Evolutionary conservation across 2,888 invertebrate species (phyloP), one percentile per base, ranked within the genome.

Genomic region (Hofmannophila pseudospretella): DNA sequence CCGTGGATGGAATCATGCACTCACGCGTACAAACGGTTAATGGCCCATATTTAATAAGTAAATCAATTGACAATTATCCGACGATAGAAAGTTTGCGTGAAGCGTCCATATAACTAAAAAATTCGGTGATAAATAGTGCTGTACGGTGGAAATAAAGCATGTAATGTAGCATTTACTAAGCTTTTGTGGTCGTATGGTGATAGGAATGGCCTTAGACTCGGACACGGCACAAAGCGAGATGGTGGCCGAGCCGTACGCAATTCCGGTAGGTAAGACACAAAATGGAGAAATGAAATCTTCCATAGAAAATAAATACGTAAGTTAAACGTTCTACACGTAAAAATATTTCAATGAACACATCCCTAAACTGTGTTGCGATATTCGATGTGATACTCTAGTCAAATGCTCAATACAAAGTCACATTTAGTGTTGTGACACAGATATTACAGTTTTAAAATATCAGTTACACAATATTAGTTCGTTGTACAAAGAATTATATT

Each of bases 281-380:
- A 71, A 51, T 52, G 64, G 71, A 71, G 74, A 74, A 69, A 70
- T 60, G 62, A 78, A 74, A 81, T 82, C 85, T 85, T 85, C 85
- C 84, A 82, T 85, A 84, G 82, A 66, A 76, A 74, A 67, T 70
- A 67, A 72, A 80, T 78, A 78, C 68, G 72, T 82, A 80, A 80
- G 79, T 70, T 76, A 64, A 68, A 66, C 51, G 62, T 69, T 64
- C 68, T 64, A 59, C 67, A 45, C 60, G 68, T 67, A 54, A 68
- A 67, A 75, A 69, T 73, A 64, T 74, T 77, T 67, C 76, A 65
- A 56, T 58, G 43, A 51, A 39, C 47, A 39, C 47, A 45, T 28
- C 36, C 34, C 26, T 28, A n/a, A n/a, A 13, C 49, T 49, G 54
- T 56, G 51, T 43, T 37, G 34, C 49, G 49, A 54, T 55, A 58